Percentiles rank a stretch among this genome's conserved stretches.
Evolutionary conservation across 2,113 vertebrate species (phyloP).

Genomic region (Dromiciops gliroides): DNA sequence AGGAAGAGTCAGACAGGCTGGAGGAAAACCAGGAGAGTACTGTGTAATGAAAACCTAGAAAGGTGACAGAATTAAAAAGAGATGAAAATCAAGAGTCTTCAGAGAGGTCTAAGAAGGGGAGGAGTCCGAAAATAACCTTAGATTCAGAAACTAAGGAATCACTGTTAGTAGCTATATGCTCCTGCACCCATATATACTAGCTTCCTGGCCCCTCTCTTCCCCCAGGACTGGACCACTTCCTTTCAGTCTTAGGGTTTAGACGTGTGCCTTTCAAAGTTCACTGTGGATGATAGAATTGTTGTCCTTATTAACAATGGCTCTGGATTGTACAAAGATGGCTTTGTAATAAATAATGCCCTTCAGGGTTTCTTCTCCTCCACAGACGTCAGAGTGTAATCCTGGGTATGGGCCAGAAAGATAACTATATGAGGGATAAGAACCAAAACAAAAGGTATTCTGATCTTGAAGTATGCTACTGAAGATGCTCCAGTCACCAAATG

Average conservation of each 20-base stretch:
- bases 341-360: not conserved
- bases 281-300: not conserved
- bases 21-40: not conserved
- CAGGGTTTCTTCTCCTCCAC: not conserved
- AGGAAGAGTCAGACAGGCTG: not conserved
- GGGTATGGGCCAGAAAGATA: not conserved
- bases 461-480: not conserved
- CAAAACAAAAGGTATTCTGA: not conserved
- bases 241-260: not conserved
- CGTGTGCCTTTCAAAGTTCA: not conserved
- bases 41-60: not conserved
- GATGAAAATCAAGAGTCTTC: not conserved
- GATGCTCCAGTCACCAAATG: not conserved
- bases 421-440: not conserved
- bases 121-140: not conserved
- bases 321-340: not conserved
- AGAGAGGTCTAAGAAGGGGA: not conserved
- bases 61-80: not conserved
- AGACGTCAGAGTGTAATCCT: not conserved
- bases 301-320: not conserved
- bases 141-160: not conserved
- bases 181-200: no score
- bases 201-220: not conserved
- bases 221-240: not conserved
- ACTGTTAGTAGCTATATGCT: no score